Evolutionary conservation across 1,140 invertebrate species (phyloP), one percentile per base, ranked within the genome.

Genomic region (Galendromus occidentalis): DNA sequence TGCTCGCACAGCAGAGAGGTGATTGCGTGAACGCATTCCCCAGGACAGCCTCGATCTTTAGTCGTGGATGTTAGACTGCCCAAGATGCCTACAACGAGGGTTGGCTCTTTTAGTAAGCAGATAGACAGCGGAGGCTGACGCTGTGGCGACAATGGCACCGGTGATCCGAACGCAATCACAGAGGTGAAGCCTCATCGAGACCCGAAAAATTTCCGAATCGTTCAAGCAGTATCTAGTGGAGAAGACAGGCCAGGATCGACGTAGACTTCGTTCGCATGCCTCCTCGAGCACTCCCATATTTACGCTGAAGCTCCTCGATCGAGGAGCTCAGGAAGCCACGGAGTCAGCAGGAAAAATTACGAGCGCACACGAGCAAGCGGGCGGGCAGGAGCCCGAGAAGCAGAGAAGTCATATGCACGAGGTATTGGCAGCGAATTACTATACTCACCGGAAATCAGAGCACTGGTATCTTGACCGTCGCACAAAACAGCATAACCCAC

Each of bases 1-100:
- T 71, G 65, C 44, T 69, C 68, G 44, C 71, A 72, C 18, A 72
- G 66, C 51, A 72, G 66, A 12, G 71, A 69, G 29, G 71, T 70
- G 7, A 72, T 64, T 14, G 70, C 70, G 45, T 71, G 70, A 12
- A 72, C 64, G 67, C 71, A 72, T 65, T 71, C 70, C 44, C 71
- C 71, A 14, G 71, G 71, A 64, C 71, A 72, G 18, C 63, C 39
- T 29, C 65, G 45, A 30, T 65, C 64, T 47, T 69, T 69, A 22
- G 42, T 64, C 22, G 65, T 45, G 7, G 68, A 47, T 18, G 68
- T 69, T 25, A 69, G 65, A 41, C 33, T 67, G 47, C 55, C 65
- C 68, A 65, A 68, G 20, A 69, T 39, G 64, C 68, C 69, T 69
- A 47, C 45, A 63, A 66, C 51, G 33, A 59, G 51, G 25, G 25